Evolutionary conservation across 1,140 invertebrate species (phyloP).

Genomic region (Odontomachus brunneus): DNA sequence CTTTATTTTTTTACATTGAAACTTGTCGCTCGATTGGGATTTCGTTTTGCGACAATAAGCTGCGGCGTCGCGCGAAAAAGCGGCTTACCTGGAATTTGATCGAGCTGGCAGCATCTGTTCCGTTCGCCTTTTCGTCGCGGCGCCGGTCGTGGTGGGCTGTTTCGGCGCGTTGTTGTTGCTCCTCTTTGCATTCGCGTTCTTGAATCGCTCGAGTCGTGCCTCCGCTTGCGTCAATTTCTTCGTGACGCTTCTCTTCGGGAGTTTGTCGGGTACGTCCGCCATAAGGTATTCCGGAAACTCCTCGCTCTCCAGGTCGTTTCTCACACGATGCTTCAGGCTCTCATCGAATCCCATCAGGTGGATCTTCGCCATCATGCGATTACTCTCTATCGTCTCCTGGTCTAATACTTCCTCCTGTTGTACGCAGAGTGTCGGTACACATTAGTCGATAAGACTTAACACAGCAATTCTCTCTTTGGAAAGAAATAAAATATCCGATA

Average conservation of each 20-base stretch:
- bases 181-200: constrained; percentile 75
- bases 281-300: constrained; percentile 74
- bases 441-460: background rate
- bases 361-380: constrained; percentile 77
- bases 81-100: constrained; percentile 66
- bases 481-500: no score
- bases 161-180: constrained; percentile 66
- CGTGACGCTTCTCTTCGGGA: constrained; percentile 69
- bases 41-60: no score
- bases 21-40: no score
- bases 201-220: constrained; percentile 78
- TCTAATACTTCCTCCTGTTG: constrained; percentile 66
- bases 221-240: constrained; percentile 78
- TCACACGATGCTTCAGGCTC: constrained; percentile 73
- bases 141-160: constrained; percentile 55
- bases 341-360: constrained; percentile 77
- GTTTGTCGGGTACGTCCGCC: constrained; percentile 74
- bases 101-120: constrained; percentile 62
- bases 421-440: background rate
- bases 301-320: constrained; percentile 77
- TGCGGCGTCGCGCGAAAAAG: background rate
- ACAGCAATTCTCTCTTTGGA: no score
- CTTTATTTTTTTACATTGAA: no score
- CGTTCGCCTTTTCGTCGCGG: constrained; percentile 66
- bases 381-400: constrained; percentile 76